phyloP scores from a whole-genome alignment of 2,113 vertebrate genomes.

The Echinops telfairi region DNA sequence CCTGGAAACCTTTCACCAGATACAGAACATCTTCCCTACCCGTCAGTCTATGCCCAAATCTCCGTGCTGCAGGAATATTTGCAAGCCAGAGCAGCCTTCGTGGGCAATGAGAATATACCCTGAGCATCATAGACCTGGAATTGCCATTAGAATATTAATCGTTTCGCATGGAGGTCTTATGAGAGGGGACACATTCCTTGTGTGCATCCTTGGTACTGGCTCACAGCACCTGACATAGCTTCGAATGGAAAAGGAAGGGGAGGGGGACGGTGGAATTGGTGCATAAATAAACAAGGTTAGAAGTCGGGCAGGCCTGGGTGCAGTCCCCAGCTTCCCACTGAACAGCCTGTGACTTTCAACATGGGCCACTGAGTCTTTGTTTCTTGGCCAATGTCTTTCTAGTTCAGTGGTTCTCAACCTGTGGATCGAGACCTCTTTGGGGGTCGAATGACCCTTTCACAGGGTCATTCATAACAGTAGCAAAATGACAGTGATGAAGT shows the following conservation, averaged over 20 bases:
- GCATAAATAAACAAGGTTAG: fast-evolving
- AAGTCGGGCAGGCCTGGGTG: not conserved
- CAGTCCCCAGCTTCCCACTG: not conserved
- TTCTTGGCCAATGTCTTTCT: not conserved
- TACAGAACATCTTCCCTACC: not conserved
- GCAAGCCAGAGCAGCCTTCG: constrained; percentile 4
- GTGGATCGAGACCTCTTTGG: too few relatives aligned
- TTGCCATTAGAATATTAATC: not conserved
- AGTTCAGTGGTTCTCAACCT: too few relatives aligned
- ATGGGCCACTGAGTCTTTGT: not conserved
- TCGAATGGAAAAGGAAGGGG: not conserved
- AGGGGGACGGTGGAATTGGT: too few relatives aligned
- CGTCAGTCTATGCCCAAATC: not conserved
- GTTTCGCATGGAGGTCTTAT: not conserved
- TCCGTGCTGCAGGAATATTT: not conserved
- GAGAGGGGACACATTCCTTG: not conserved
- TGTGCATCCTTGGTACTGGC: not conserved
- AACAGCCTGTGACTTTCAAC: not conserved
- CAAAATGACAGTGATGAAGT: too few relatives aligned
- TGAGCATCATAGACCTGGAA: not conserved
- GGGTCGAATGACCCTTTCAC: too few relatives aligned
- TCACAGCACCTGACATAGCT: not conserved
- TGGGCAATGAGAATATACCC: constrained; percentile 21
- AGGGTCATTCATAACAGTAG: too few relatives aligned
- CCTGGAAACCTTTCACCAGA: not conserved